These are phyloP conservation scores for Poecilia latipinna DNA, from an alignment of 2,113 vertebrate genomes.

Conservation along the genomic window DNA sequence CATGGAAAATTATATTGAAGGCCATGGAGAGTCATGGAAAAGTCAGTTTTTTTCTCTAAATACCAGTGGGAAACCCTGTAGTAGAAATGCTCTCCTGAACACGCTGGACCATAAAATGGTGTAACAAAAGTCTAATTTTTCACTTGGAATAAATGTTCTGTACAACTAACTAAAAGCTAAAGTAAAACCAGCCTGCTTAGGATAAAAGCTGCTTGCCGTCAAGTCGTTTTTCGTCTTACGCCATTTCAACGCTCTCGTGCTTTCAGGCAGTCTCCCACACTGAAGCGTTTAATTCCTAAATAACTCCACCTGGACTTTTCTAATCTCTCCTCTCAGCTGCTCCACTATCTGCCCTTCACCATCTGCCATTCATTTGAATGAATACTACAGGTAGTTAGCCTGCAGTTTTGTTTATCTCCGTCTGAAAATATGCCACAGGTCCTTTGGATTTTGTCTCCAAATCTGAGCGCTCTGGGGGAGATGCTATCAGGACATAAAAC, in stretches of 20 bases:
- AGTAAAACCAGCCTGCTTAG: not conserved
- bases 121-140: too few species aligned
- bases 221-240: not conserved
- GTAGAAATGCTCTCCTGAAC: too few species aligned
- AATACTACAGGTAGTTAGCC: constrained; percentile 56
- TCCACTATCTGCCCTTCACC: constrained; percentile 37
- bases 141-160: not conserved
- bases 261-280: constrained; percentile 18
- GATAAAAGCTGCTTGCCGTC: not conserved
- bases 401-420: constrained; percentile 35
- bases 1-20: too few species aligned
- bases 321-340: constrained; percentile 46
- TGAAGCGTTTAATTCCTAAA: constrained; percentile 27
- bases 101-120: too few species aligned
- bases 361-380: constrained; percentile 61
- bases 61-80: too few species aligned
- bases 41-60: too few species aligned
- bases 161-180: not conserved
- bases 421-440: constrained; percentile 43
- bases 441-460: constrained; percentile 34
- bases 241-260: constrained; percentile 1
- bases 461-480: constrained; percentile 34
- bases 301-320: constrained; percentile 17
- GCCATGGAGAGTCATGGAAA: too few species aligned
- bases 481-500: constrained; percentile 48